Conservation (phyloP, 2,113 vertebrate genomes). For the Clarias batrachus region DNA sequence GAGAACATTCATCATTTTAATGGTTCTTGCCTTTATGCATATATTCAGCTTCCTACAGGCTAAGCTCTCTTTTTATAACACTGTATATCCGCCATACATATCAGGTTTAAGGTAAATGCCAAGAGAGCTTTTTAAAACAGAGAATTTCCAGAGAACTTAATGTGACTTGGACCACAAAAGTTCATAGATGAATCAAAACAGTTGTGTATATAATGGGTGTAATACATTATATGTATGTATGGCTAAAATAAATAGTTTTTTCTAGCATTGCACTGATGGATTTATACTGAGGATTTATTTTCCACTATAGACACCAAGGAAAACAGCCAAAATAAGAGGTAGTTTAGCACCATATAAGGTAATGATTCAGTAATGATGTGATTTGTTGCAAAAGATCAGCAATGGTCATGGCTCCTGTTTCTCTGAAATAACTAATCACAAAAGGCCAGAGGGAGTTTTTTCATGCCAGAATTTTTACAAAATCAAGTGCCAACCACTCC, state of each 20-base stretch:
- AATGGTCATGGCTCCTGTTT: not conserved
- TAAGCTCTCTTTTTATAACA: constrained; percentile 19
- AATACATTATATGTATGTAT: not conserved
- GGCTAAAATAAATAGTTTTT: not conserved
- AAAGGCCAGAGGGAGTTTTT: not conserved
- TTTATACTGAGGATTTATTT: not conserved
- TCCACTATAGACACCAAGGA: not conserved
- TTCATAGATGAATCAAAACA: not conserved
- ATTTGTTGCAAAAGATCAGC: not conserved
- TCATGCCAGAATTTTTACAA: not conserved
- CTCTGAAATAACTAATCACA: not conserved
- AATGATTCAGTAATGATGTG: not conserved
- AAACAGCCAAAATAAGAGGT: not conserved
- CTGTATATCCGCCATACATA: constrained; percentile 4
- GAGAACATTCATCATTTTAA: constrained; percentile 71
- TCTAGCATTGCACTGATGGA: not conserved
- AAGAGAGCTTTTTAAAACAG: constrained; percentile 34
- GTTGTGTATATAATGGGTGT: not conserved
- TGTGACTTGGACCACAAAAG: not conserved
- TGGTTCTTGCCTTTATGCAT: constrained; percentile 64
- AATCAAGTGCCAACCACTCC: not conserved
- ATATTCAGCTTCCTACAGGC: constrained; percentile 26
- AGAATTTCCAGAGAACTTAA: constrained; percentile 22
- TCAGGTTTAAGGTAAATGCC: constrained; percentile 29
- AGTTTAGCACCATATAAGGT: not conserved